Evolutionary conservation across 2,797 vertebrate species (phyloP).

Genomic region (Lerista edwardsae): DNA sequence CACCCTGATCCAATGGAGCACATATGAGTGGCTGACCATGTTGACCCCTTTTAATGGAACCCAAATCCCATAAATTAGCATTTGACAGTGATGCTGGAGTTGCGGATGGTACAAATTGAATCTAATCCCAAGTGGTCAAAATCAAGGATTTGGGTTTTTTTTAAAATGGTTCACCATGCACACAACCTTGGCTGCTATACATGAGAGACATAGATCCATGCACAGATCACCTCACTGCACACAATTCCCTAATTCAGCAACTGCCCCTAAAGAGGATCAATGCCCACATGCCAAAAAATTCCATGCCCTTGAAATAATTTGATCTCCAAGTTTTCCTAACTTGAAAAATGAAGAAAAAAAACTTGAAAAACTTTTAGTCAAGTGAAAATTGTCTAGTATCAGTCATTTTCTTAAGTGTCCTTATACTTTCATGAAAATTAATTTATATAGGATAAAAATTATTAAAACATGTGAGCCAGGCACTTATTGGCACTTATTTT

Average conservation of each 20-base stretch:
- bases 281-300: neutral
- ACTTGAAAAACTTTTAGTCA: neutral
- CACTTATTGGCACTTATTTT: neutral
- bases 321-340: neutral
- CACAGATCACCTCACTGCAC: neutral
- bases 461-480: neutral
- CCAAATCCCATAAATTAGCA: neutral
- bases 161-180: neutral
- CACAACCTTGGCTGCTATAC: neutral
- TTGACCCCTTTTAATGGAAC: neutral
- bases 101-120: neutral
- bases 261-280: too few species aligned
- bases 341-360: constrained; percentile 19
- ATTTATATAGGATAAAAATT: neutral
- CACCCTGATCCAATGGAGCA: neutral
- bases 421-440: neutral
- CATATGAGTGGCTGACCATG: neutral
- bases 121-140: neutral
- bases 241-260: neutral
- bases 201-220: neutral
- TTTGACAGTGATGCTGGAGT: neutral
- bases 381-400: neutral
- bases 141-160: neutral
- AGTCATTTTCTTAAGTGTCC: too few species aligned
- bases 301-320: constrained; percentile 23